A percentile compares a stretch with the other conserved stretches of the same genome.
Evolutionary conservation across 2,888 invertebrate genomes (phyloP).

Genomic region (Eubasilissa splendida): DNA sequence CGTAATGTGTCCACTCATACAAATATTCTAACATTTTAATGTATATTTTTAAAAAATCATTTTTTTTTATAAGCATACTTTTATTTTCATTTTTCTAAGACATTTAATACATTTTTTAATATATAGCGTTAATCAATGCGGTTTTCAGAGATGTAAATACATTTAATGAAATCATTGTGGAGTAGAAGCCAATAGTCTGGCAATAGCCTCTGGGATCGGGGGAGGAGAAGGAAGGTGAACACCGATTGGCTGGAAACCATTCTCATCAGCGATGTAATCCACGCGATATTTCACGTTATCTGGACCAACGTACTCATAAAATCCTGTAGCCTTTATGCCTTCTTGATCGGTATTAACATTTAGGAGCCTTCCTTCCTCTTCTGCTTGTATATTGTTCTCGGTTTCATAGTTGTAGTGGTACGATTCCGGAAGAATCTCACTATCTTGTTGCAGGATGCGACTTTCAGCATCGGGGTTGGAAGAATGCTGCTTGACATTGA

Average conservation of each 20-base stretch:
- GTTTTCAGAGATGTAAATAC: not conserved
- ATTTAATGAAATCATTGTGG: not conserved
- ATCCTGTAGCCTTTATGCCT: constrained; percentile 71
- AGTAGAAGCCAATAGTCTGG: not conserved
- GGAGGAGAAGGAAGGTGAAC: constrained; percentile 63
- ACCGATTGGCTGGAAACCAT: constrained; percentile 67
- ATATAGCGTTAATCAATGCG: not conserved
- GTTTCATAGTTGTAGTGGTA: constrained; percentile 65
- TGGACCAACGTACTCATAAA: constrained; percentile 73
- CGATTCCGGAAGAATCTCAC: constrained; percentile 44
- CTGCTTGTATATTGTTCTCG: constrained; percentile 71
- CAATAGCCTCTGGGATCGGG: constrained; percentile 10
- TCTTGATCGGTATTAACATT: constrained; percentile 69
- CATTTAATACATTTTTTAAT: not conserved
- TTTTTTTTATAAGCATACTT: constrained; percentile 3
- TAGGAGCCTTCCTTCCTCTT: constrained; percentile 70
- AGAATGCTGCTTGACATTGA: too few species aligned
- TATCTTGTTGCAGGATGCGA: constrained; percentile 47
- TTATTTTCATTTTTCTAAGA: not conserved
- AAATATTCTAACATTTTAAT: too few species aligned
- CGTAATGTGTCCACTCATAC: too few species aligned
- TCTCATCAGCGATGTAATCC: constrained; percentile 73
- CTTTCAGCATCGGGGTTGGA: constrained; percentile 48
- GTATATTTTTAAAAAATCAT: not conserved
- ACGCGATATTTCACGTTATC: constrained; percentile 71